These are phyloP conservation scores for Phorcus lineatus DNA, from an alignment of 2,888 invertebrate genomes.

Conservation along the genomic window DNA sequence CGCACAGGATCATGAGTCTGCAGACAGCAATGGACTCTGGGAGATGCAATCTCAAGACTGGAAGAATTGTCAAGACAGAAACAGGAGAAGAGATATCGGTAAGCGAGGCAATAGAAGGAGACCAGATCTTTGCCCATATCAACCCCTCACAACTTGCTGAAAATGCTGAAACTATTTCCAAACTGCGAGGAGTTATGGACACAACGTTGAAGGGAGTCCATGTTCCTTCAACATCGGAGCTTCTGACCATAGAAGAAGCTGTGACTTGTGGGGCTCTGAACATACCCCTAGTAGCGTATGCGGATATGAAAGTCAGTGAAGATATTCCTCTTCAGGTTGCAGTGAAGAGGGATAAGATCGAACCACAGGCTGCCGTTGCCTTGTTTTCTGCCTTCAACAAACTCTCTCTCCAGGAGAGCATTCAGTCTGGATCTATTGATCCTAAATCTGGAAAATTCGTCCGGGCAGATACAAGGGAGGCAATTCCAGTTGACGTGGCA, in stretches of 20 bases:
- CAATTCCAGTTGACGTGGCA: conserved; percentile 84
- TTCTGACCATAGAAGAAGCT: conserved; percentile 79
- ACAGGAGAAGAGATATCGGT: conserved; percentile 92
- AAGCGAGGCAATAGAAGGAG: conserved; percentile 91
- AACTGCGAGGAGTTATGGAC: conserved; percentile 77
- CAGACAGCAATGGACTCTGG: conserved; percentile 63
- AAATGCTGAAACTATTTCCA: conserved; percentile 58
- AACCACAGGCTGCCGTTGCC: conserved; percentile 56
- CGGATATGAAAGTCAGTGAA: conserved; percentile 53
- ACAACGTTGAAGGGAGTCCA: conserved; percentile 80
- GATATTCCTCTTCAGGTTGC: conserved; percentile 62
- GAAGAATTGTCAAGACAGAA: conserved; percentile 77
- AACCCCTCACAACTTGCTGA: conserved; percentile 59
- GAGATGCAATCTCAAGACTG: conserved; percentile 62
- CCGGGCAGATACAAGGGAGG: conserved; percentile 72
- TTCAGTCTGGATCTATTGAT: conserved; percentile 74
- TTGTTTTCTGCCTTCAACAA: conserved; percentile 71
- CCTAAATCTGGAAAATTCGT: conserved; percentile 75
- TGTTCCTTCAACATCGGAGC: conserved; percentile 85
- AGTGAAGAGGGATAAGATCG: conserved; percentile 62
- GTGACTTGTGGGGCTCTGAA: conserved; percentile 61
- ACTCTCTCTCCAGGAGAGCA: conserved; percentile 72
- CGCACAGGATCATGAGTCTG: conserved; percentile 61
- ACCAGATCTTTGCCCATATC: conserved; percentile 83
- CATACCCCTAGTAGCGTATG: conserved; percentile 58